Conservation (phyloP, 2,113 vertebrate species). For the Meriones unguiculatus region DNA sequence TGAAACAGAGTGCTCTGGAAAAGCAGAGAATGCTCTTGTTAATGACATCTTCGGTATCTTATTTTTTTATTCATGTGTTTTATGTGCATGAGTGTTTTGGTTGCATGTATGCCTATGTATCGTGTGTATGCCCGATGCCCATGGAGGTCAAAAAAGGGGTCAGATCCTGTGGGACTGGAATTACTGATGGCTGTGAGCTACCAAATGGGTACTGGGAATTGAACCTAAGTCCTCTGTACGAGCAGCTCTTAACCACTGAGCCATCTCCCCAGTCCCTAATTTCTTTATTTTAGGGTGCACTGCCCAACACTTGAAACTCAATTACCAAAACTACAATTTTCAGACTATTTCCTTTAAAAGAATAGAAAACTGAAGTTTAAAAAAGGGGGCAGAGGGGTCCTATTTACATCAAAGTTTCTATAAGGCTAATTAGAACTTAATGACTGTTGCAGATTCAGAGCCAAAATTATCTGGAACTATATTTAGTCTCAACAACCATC, state of each 20-base stretch:
- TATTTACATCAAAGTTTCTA: not conserved
- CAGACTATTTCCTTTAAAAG: not conserved
- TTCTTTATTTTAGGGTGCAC: not conserved
- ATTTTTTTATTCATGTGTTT: not conserved
- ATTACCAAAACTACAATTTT: not conserved
- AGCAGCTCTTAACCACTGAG: not conserved
- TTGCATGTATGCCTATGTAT: not conserved
- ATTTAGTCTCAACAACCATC: not conserved
- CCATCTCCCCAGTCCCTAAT: not conserved
- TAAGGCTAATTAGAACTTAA: not conserved
- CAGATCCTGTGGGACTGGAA: not conserved
- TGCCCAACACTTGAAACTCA: not conserved
- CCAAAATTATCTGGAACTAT: not conserved
- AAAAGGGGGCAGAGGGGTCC: too few species aligned
- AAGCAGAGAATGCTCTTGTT: too few species aligned
- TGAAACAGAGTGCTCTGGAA: too few species aligned
- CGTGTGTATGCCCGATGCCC: not conserved
- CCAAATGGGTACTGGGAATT: not conserved
- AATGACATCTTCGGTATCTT: not conserved
- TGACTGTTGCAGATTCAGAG: not conserved
- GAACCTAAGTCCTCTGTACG: not conserved
- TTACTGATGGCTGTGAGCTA: not conserved
- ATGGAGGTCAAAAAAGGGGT: not conserved
- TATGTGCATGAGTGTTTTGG: not conserved
- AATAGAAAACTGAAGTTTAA: not conserved